Evolutionary conservation across 2,888 invertebrate species (phyloP), one percentile per base, ranked within the genome.

Genomic region (Macrostomum cliftonense): DNA sequence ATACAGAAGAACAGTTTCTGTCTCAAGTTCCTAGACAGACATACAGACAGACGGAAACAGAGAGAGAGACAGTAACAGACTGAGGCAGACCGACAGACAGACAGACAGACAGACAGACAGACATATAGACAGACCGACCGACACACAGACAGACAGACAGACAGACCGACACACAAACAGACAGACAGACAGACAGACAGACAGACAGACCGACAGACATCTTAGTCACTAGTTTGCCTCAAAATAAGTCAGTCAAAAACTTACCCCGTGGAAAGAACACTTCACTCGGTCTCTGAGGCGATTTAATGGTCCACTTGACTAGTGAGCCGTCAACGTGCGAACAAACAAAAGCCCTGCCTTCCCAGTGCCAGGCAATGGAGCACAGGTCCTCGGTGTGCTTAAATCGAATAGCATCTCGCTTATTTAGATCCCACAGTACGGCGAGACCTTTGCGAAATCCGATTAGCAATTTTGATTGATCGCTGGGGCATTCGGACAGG

Each of bases 291-390:
- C 85, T 80, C 48, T 78, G 75, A 59, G 80, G 78, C 55, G 77
- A 76, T 63, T 82, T 79, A 53, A 83, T 75, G 63, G 78, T 81
- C 93, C 93, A 99, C 49, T 88, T 86, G 60, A 85, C 83, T 53
- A 97, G 77, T 52, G 87, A 88, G 54, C 97, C 97, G 74, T 97
- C 93, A 39, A 79, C 79, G 73, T 97, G 95, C 62, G 73, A 73
- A 53, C 87, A 85, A 80, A 97, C 83, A 69, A 99, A 85, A 73
- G 86, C 83, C 74, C 88, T 89, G 57, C 93, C 97, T 73, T 97
- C 95, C 73, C 84, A 81, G 71, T 93, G 89, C 97, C 97, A 97
- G 55, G 85, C 78, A 61, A 88, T 78, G 47, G 88, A 87, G 63
- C 82, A 78, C 59, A 91, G 75, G 37, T 63, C 28, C 28, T 28